A percentile compares a stretch with the other conserved stretches of the same genome.
Evolutionary conservation across 1,140 invertebrate genomes (phyloP).

Genomic region (Limonius californicus): DNA sequence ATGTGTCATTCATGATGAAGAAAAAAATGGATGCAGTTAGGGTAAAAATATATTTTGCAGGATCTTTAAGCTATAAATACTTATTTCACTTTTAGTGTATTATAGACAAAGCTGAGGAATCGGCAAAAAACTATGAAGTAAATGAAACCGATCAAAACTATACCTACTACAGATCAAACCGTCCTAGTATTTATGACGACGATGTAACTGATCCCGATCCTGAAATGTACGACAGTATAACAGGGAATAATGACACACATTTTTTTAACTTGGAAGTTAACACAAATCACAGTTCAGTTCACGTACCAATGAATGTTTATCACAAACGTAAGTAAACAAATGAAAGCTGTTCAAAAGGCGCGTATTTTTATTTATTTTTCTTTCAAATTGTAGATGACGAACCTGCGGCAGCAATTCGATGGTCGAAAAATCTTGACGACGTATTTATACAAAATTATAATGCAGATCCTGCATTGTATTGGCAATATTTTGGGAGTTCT

Average conservation of each 20-base stretch:
- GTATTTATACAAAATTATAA: constrained; percentile 84
- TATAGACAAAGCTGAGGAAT: constrained; percentile 61
- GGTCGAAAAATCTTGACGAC: constrained; percentile 81
- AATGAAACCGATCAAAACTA: constrained; percentile 37
- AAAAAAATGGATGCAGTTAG: constrained; percentile 79
- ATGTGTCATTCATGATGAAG: constrained; percentile 71
- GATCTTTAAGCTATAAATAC: not conserved
- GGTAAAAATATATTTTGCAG: constrained; percentile 46
- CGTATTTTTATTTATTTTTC: too few relatives aligned
- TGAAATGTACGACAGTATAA: constrained; percentile 54
- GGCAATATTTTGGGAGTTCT: constrained; percentile 95
- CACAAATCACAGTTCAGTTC: constrained; percentile 78
- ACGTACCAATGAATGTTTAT: constrained; percentile 92
- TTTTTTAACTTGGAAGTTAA: constrained; percentile 85
- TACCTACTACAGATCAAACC: constrained; percentile 68
- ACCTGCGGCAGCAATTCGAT: constrained; percentile 72
- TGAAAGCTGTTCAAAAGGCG: too few relatives aligned
- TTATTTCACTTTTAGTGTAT: constrained; percentile 57
- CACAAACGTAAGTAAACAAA: constrained; percentile 81
- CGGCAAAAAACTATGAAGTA: constrained; percentile 58
- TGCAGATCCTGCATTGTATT: constrained; percentile 83
- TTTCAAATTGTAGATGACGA: constrained; percentile 56
- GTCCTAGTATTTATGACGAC: constrained; percentile 51
- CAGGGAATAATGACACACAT: constrained; percentile 67
- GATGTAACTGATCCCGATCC: constrained; percentile 42